phyloP scores from a whole-genome alignment of 2,113 vertebrate genomes.

The Apus apus region DNA sequence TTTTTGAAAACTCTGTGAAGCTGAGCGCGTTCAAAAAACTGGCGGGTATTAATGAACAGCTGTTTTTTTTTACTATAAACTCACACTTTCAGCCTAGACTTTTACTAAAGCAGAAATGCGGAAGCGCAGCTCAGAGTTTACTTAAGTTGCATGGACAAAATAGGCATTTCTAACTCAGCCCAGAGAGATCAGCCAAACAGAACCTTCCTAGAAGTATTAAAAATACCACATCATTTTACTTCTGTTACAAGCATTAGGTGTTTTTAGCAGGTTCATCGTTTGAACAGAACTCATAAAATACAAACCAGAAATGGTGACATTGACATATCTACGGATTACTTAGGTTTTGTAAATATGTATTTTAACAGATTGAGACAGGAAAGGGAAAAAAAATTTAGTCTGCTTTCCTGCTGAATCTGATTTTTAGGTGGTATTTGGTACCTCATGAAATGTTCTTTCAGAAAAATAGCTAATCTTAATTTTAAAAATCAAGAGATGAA shows the following conservation, averaged over 20 bases:
- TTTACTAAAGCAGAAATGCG: neutral
- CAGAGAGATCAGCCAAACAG: neutral
- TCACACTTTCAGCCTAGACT: neutral
- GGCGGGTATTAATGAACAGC: neutral
- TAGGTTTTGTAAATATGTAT: neutral
- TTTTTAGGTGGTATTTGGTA: neutral
- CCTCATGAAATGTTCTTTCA: neutral
- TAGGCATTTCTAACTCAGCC: neutral
- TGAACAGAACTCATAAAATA: neutral
- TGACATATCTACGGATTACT: neutral
- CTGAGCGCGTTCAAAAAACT: neutral
- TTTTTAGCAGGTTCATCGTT: neutral
- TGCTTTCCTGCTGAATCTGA: neutral
- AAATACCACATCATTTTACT: accelerated
- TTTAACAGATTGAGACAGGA: neutral
- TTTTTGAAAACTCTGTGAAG: neutral
- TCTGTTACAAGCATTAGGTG: neutral
- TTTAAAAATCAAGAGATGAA: neutral
- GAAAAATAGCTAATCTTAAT: neutral
- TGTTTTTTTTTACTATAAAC: neutral
- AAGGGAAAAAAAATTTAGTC: neutral
- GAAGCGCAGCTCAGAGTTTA: neutral
- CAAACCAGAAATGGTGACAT: neutral
- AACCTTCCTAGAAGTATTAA: neutral
- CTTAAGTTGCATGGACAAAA: neutral